Evolutionary conservation across 23 tunicate genomes (phyloP), one percentile per base, ranked within the genome.

Genomic region (Trididemnum clinides): DNA sequence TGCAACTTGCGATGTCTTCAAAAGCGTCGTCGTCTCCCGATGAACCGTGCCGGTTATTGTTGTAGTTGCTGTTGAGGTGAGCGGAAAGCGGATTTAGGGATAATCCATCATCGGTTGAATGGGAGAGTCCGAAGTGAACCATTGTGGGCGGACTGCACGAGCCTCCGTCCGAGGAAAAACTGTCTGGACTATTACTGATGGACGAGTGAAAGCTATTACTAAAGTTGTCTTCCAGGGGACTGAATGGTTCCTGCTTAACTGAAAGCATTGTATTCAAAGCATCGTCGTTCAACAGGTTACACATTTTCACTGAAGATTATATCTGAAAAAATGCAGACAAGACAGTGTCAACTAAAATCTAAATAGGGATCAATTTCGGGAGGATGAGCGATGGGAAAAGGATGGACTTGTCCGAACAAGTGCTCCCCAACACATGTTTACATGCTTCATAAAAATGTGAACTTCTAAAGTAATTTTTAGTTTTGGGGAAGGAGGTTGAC

Each of bases 191-290:
- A 39, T 80, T 86, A 35, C 90, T 84, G 0, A 85, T 59, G 5
- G 89, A 84, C 22, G 98, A 93, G 50, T 75, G 84, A 72, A 93
- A 88, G 66, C 87, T 84, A 27, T 73, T 72, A 72, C 75, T 88
- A 71, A 93, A 88, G 63, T 81, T 73, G 33, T 87, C 82, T 7
- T 72, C 93, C 51, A 93, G 65, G 2, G 98, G 98, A 34, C 92
- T 88, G 88, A 51, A 72, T 2, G 98, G 98, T 62, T 93, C 98
- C 81, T 93, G 98, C 73, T 93, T 93, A 18, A 93, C 90, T 10
- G 80, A 58, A 19, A 82, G 36, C 93, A 77, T 90, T 69, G 90
- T 70, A 15, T 82, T 33, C 64, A 86, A 33, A 18, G 73, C 63
- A 73, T 86, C 90, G 27, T 86, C 90, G 78, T 82, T 86, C 50